These are phyloP conservation scores for Tachina grossa DNA, from an alignment of 2,888 invertebrate genomes.

Conservation along the genomic window DNA sequence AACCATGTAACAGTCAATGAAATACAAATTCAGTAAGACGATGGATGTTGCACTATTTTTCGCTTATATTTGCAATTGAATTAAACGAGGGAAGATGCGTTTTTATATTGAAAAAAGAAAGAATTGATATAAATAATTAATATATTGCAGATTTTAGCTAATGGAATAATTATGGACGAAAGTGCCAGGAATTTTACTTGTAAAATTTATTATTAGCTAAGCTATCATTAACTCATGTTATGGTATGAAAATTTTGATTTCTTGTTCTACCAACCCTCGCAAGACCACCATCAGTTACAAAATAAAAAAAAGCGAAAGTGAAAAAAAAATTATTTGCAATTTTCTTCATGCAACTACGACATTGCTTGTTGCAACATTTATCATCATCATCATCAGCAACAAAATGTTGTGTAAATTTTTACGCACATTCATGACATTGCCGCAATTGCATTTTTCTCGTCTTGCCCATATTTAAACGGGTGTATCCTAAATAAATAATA, in stretches of 20 bases:
- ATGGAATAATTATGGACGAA: no score
- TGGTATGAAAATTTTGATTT: not conserved
- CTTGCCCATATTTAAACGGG: not conserved
- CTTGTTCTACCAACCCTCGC: not conserved
- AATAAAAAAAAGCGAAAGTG: constrained; percentile 76
- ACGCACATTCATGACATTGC: constrained; percentile 31
- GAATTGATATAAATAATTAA: no score
- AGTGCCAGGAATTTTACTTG: not conserved
- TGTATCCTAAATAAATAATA: not conserved
- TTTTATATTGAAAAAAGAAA: no score
- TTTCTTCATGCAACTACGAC: constrained; percentile 31
- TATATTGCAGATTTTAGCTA: no score
- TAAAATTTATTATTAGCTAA: not conserved
- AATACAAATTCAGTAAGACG: not conserved
- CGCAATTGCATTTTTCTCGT: not conserved
- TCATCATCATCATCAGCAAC: constrained; percentile 29
- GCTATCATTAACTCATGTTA: not conserved
- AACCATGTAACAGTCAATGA: not conserved
- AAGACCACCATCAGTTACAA: constrained; percentile 16
- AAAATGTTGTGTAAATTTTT: constrained; percentile 18
- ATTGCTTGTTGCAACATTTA: constrained; percentile 51
- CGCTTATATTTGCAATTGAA: not conserved
- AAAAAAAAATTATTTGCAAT: constrained; percentile 60
- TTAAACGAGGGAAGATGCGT: not conserved
- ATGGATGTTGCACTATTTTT: constrained; percentile 42